Base-by-base conservation (phyloP, 1,140 invertebrate species). In the Musca domestica region DNA sequence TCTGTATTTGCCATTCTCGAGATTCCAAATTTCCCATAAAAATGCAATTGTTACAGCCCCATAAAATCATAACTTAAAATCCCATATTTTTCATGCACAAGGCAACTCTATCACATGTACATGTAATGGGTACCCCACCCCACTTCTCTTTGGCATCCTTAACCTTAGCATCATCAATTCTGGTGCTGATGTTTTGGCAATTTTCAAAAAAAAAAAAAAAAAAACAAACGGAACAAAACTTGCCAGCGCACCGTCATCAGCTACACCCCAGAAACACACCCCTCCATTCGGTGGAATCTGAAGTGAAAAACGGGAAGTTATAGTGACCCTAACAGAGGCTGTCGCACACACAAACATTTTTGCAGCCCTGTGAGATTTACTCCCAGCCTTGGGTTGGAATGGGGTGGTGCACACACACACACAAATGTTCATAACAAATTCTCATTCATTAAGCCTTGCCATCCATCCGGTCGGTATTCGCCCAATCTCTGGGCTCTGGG, bases 101-200 rank as follows among this genome's bases (percentile, higher is more conserved):
- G 34, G 34, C 34, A 41, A 41, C 34, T 10, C 34, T 41, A 41
- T 19, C 6, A 19, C 47, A n/a, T 19, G 1, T 15, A 51, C 20
- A 51, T 51, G 20, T 12, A 51, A n/a, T 20, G 17, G 6, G 6
- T 22, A 51, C 23, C n/a, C 23, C 51, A 56, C 52, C 52, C 23
- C 52, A 15, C 52, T 5, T 27, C 10, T 27, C 5, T 19, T 5
- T 51, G 20, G 56, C 56, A 61, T 61, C 56, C 56, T 61, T 61
- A 61, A 34, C 56, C 56, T 61, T 41, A 61, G 27, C 56, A 61
- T 41, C 56, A 61, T 41, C 30, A 61, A 34, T 34, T 34, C 34
- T 30, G 56, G 20, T 61, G 56, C 17, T 61, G 56, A 19, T 51
- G 20, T 22, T 51, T n/a, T 22, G 1, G 17, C 1, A 7, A 51